phyloP scores from a whole-genome alignment of 2,113 vertebrate species.

The Theropithecus gelada region DNA sequence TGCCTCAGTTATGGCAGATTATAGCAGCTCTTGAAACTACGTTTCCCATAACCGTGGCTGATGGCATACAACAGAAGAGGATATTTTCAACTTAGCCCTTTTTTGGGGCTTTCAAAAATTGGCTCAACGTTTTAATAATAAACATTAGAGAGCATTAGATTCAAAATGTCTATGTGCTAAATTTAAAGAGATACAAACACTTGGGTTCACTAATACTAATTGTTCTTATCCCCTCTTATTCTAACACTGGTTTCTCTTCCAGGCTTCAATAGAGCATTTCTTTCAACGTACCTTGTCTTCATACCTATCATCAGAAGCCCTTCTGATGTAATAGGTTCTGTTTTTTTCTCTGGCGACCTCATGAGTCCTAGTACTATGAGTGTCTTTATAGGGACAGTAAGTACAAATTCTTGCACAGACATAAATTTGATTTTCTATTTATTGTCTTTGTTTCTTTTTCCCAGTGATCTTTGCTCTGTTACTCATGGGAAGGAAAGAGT shows the following conservation, averaged over 20 bases:
- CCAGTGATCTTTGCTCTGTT: conserved; percentile 12
- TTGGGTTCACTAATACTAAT: background rate
- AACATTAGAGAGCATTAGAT: background rate
- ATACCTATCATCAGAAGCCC: background rate
- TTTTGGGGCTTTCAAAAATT: conserved; percentile 19
- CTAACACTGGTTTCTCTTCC: conserved; percentile 32
- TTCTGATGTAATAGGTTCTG: background rate
- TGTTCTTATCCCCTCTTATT: conserved; percentile 29
- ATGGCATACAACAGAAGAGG: background rate
- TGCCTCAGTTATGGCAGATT: background rate
- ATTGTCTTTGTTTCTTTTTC: conserved; percentile 31
- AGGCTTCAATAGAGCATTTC: conserved; percentile 23
- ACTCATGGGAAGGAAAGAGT: conserved; percentile 8
- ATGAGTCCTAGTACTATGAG: background rate
- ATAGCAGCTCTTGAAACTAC: background rate
- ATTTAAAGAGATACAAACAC: conserved; percentile 28
- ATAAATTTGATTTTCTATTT: conserved; percentile 47
- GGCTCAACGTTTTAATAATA: conserved; percentile 14
- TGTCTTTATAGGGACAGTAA: conserved; percentile 3
- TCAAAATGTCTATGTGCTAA: conserved; percentile 20
- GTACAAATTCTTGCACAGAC: conserved; percentile 35
- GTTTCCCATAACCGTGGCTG: background rate
- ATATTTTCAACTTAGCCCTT: conserved; percentile 29
- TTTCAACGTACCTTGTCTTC: conserved; percentile 15
- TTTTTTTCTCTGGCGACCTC: background rate